Evolutionary conservation across 2,888 invertebrate genomes (phyloP), one percentile per base, ranked within the genome.

Genomic region (Patella pellucida): DNA sequence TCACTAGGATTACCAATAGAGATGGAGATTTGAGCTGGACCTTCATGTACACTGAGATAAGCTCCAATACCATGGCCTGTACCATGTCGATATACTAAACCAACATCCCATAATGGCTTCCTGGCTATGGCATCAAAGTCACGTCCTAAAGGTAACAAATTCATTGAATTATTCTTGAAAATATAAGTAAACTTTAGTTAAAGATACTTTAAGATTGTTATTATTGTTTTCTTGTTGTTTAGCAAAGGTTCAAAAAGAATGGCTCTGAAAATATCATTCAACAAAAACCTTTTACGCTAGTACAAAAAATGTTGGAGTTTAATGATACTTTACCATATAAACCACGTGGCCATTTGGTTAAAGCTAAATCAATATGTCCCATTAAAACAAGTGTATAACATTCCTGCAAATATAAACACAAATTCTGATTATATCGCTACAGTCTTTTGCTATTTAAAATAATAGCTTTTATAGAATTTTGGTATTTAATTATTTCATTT

Each of bases 31-130:
- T 87, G 76, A 3, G 85, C 87, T n/a, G 88, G 87, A 19, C 86
- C 92, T 94, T 97, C 97, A 83, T 95, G 95, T 5, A 96, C 95
- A 76, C 94, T 94, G 15, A 95, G 93, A 86, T 95, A 97, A 71
- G 95, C 94, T 0, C 97, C 97, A 71, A 97, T 94, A 5, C 97
- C 97, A 90, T 97, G 96, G 0, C 97, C 90, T 1, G 90, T 90
- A 19, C 90, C 90, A 77, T 90, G 90, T 11, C 85, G 79, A 78
- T 89, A 90, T 41, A 87, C 81, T 75, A 88, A 83, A 9, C 90
- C 90, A 15, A 84, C 85, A 50, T 87, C 80, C 89, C 89, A 90
- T 62, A 90, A 79, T n/a, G 87, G 84, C 1, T 79, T 79, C 12
- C 90, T 81, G 1, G 90, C 86, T 50, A 85, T 79, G 5, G 85